These are phyloP conservation scores for Oreochromis aureus DNA, from an alignment of 2,113 vertebrate species.

Conservation along the genomic window DNA sequence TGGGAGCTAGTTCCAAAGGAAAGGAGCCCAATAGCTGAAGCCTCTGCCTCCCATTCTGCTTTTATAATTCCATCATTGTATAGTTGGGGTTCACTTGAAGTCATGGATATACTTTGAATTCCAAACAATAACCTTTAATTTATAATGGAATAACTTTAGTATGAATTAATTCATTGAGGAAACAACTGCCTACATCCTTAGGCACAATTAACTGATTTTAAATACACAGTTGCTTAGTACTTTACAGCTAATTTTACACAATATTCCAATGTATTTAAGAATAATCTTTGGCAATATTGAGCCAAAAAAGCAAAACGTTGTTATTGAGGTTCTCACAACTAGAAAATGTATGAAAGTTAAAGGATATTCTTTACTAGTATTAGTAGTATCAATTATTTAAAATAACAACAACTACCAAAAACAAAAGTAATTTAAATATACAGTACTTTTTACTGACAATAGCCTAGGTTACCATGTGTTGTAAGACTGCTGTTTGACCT, in stretches of 20 bases:
- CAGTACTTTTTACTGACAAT: background rate
- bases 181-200: background rate
- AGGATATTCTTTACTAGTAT: background rate
- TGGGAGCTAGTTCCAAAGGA: background rate
- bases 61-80: no score
- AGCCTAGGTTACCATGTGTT: background rate
- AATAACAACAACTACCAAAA: background rate
- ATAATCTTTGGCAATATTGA: background rate
- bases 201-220: background rate
- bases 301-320: background rate
- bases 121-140: no score
- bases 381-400: background rate
- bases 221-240: background rate
- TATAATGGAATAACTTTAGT: no score
- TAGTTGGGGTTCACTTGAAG: no score
- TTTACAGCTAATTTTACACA: background rate
- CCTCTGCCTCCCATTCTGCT: no score
- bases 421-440: background rate
- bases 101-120: no score
- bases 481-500: background rate
- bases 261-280: background rate
- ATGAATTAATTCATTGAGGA: no score
- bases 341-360: background rate
- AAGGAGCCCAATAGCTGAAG: background rate
- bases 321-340: background rate